Evolutionary conservation across 2,113 vertebrate genomes (phyloP).

Genomic region (Okapia johnstoni): DNA sequence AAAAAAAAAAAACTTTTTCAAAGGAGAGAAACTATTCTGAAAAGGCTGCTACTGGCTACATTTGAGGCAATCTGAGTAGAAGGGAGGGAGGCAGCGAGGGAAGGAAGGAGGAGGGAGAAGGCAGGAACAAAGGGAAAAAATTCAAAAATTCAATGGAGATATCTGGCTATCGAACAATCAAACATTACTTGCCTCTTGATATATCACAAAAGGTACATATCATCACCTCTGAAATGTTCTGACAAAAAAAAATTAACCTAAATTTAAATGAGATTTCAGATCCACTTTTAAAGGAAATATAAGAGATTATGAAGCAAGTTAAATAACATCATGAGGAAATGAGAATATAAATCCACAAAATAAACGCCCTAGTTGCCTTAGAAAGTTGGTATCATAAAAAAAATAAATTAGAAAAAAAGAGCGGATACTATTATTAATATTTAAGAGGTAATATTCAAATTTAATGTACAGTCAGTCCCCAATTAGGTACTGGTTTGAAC

Average conservation of each 20-base stretch:
- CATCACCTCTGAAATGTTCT: slow-evolving; percentile 2
- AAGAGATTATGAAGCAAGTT: not conserved
- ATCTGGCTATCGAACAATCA: not conserved
- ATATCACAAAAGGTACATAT: not conserved
- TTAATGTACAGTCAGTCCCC: not conserved
- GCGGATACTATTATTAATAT: not conserved
- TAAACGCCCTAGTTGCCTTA: not conserved
- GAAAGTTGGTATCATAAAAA: not conserved
- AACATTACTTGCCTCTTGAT: not conserved
- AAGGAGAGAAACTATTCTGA: not conserved
- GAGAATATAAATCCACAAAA: not conserved
- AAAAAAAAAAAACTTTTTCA: not conserved
- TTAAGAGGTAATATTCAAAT: not conserved
- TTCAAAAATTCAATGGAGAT: not conserved
- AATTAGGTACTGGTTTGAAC: not conserved
- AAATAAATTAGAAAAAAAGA: not conserved
- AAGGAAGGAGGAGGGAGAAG: not conserved
- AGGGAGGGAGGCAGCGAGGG: not conserved
- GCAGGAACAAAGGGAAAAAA: not conserved
- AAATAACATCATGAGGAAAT: not conserved
- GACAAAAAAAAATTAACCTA: not conserved
- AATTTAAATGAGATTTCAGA: slow-evolving; percentile 13
- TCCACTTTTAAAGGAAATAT: not conserved
- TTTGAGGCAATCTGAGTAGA: not conserved
- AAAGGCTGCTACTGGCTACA: not conserved